Conservation (phyloP, 2,888 invertebrate species). For the Matsumyia berberina region DNA sequence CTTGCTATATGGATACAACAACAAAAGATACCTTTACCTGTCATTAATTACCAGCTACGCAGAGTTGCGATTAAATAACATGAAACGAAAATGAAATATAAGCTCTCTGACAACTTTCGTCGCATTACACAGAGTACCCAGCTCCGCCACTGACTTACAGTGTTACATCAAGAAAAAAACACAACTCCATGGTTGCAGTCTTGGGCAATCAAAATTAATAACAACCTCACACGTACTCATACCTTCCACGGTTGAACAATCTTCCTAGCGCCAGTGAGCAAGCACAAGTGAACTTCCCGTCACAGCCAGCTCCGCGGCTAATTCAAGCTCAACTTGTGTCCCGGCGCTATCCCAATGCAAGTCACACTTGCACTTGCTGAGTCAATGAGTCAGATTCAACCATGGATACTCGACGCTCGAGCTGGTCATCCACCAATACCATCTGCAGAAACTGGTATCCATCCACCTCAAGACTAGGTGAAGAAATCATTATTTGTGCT, state of each 20-base stretch:
- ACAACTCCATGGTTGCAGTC: not conserved
- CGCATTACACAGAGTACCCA: not conserved
- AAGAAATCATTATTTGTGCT: slow-evolving; percentile 26
- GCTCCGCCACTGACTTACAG: not conserved
- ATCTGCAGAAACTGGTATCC: not conserved
- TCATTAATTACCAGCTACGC: slow-evolving; percentile 2
- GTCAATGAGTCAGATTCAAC: slow-evolving; percentile 44
- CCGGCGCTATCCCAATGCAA: slow-evolving; percentile 12
- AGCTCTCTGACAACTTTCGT: not conserved
- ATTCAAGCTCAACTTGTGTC: slow-evolving; percentile 30
- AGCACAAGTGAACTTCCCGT: slow-evolving; percentile 7
- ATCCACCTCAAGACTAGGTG: not conserved
- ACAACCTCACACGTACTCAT: slow-evolving; percentile 32
- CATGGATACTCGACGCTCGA: slow-evolving; percentile 26
- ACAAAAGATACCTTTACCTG: not conserved
- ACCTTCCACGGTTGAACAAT: slow-evolving; percentile 4
- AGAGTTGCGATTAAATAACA: slow-evolving; percentile 7
- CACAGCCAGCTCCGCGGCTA: not conserved
- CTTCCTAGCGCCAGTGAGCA: not conserved
- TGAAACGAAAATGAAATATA: not conserved
- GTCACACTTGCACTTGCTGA: slow-evolving; percentile 54
- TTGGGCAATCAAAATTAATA: slow-evolving; percentile 43
- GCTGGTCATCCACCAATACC: slow-evolving; percentile 4
- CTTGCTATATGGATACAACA: not conserved
- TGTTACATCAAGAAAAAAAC: slow-evolving; percentile 6